Percentiles rank a stretch among this genome's conserved stretches.
These are phyloP conservation scores for Leucophenga maculata DNA, from an alignment of 2,888 invertebrate species.

Conservation along the genomic window DNA sequence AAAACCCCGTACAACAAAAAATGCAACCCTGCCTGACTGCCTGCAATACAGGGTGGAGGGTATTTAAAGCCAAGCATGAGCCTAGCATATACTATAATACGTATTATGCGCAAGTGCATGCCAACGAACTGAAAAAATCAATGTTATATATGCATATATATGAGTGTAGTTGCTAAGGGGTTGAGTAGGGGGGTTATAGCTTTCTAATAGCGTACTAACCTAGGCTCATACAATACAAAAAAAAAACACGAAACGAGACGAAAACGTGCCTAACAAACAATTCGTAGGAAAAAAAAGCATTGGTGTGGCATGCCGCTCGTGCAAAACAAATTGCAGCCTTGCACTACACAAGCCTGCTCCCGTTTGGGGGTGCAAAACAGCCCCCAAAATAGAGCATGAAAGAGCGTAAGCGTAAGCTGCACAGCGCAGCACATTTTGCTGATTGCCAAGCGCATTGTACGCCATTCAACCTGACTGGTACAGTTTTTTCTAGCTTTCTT, in stretches of 20 bases:
- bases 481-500: background rate
- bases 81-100: background rate
- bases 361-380: background rate
- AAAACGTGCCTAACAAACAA: constrained; percentile 63
- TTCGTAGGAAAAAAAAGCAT: constrained; percentile 24
- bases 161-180: background rate
- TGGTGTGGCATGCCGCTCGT: constrained; percentile 46
- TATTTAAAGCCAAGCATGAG: background rate
- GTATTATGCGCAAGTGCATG: constrained; percentile 42
- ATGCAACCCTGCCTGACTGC: too few relatives aligned
- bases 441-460: constrained; percentile 26
- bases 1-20: constrained; percentile 29
- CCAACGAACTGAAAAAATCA: constrained; percentile 65
- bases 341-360: constrained; percentile 52
- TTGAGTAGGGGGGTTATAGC: background rate
- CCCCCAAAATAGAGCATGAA: background rate
- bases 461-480: constrained; percentile 24
- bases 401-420: background rate
- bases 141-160: constrained; percentile 37
- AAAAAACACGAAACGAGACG: constrained; percentile 1
- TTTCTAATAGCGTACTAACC: background rate
- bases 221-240: constrained; percentile 10
- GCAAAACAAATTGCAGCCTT: constrained; percentile 66
- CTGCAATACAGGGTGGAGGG: background rate
- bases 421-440: background rate